Base-by-base conservation (phyloP, 2,113 vertebrate genomes). In the Thamnaconus septentrionalis region DNA sequence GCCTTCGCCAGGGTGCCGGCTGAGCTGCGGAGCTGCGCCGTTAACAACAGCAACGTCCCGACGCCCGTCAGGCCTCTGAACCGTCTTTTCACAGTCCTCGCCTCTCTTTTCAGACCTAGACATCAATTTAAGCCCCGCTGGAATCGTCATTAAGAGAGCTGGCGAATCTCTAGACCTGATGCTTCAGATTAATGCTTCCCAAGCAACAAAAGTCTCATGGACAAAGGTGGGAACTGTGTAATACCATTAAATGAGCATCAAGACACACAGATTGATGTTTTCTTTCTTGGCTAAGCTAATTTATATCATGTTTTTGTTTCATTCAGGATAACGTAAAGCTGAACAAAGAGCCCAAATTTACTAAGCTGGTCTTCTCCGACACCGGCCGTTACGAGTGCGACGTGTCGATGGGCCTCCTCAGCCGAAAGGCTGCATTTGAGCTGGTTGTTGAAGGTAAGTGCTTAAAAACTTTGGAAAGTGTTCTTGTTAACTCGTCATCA, bases 361-460 rank as follows among this genome's bases (percentile, higher is more conserved):
- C 91, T 67, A 94, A 92, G 78, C 86, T 98, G 73, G 87, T 91
- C 5, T 98, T 92, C 75, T 85, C 93, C 3, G 93, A 98, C 85
- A 91, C 96, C 59, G 97, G 96, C 42, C 82, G 80, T 64, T 98
- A 98, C 41, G 93, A 94, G 58, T 94, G 93, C 3, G 90, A 91
- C 73, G 95, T 95, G 69, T 84, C 87, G 47, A 71, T 94, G 9
- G 91, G 91, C 3, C 53, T 53, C 18, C 71, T 91, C 9, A 69
- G 83, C 64, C 72, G 83, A 92, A 95, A 89, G 88, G 91, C 53
- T 75, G 93, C 91, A 1, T 89, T 98, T 68, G 92, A 92, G 12
- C 90, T 98, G 43, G 79, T 90, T 72, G 95, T 98, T 46, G 88
- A 96, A 95, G 96, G 97, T 98, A 91, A 41, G 5, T 10, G 4